Percentiles rank a stretch among this genome's conserved stretches.
These are phyloP conservation scores for Oedothorax gibbosus DNA, from an alignment of 1,140 invertebrate genomes.

Conservation along the genomic window DNA sequence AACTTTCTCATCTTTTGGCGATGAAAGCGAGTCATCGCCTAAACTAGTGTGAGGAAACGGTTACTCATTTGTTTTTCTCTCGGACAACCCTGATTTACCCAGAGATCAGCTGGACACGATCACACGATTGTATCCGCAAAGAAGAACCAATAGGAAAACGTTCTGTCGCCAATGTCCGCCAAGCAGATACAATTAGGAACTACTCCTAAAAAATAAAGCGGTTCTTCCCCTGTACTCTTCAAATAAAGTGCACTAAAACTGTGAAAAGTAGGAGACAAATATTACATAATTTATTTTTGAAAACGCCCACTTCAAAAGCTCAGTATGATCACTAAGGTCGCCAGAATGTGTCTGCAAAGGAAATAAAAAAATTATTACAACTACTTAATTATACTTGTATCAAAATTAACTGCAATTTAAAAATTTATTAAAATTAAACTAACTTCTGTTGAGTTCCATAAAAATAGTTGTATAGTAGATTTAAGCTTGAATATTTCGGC, in stretches of 20 bases:
- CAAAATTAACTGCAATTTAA: not conserved
- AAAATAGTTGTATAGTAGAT: conserved; percentile 50
- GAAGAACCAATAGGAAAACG: too few relatives aligned
- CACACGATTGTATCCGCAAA: too few relatives aligned
- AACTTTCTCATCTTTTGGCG: too few relatives aligned
- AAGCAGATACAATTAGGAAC: too few relatives aligned
- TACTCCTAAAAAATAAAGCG: too few relatives aligned
- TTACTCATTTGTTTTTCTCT: too few relatives aligned
- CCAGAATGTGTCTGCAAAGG: conserved; percentile 16
- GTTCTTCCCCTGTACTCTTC: too few relatives aligned
- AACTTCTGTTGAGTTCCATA: conserved; percentile 62
- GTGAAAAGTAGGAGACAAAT: not conserved
- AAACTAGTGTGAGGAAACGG: too few relatives aligned
- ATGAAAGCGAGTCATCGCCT: too few relatives aligned
- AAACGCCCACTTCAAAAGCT: conserved; percentile 71
- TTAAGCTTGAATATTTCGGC: conserved; percentile 70
- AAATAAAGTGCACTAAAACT: not conserved
- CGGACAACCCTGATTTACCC: too few relatives aligned
- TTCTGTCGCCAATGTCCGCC: too few relatives aligned
- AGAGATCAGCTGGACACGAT: too few relatives aligned
- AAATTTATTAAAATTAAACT: conserved; percentile 9
- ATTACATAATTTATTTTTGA: conserved; percentile 47
- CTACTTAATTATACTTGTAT: not conserved
- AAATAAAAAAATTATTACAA: not conserved
- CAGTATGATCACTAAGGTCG: not conserved